Base-by-base conservation (phyloP, 1,140 invertebrate species). In the Octopus bimaculoides region DNA sequence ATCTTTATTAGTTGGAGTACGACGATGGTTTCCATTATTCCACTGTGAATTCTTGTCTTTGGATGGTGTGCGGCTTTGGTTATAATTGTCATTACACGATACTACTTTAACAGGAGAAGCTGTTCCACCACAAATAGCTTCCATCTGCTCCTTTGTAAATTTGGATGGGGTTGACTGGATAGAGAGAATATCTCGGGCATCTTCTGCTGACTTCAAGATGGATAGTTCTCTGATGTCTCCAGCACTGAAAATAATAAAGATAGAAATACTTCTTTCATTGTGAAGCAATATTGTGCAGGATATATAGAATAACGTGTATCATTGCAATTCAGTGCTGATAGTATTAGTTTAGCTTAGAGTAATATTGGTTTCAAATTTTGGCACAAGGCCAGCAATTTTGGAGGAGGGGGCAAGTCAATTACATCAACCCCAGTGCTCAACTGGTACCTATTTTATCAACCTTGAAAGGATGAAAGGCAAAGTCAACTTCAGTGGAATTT, bases 201-300 rank as follows among this genome's bases (percentile, higher is more conserved):
- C 88, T 61, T 90, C 87, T 75, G 92, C 89, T 61, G 90, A 91
- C 5, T 93, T 91, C 77, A 94, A 92, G 82, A 94, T 92, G 84
- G 92, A 91, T 80, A 94, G 87, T 78, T 92, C 90, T 79, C 90
- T 80, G 81, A 94, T 94, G 84, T 93, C 92, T 81, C 88, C 89
- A 71, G 92, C 92, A 83, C 93, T 94, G 85, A 75, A 92, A 91
- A 81, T 75, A 26, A 55, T 41, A 20, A 54, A 61, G 66, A 78
- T 74, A 77, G 26, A 41, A 41, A 41, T 41, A 41, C 26, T 41
- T 41, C 26, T 41, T 41, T 26, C 26, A 75, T 26, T 75, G 74
- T 41, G 3, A 41, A 41, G 26, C 26, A 41, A 41, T 41, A 41
- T 41, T 41, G 26, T 41, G 26, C 26, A 41, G 3, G 26, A 41